Evolutionary conservation across 2,888 invertebrate species (phyloP), one percentile per base, ranked within the genome.

Genomic region (Branchinecta sandiegonensis): DNA sequence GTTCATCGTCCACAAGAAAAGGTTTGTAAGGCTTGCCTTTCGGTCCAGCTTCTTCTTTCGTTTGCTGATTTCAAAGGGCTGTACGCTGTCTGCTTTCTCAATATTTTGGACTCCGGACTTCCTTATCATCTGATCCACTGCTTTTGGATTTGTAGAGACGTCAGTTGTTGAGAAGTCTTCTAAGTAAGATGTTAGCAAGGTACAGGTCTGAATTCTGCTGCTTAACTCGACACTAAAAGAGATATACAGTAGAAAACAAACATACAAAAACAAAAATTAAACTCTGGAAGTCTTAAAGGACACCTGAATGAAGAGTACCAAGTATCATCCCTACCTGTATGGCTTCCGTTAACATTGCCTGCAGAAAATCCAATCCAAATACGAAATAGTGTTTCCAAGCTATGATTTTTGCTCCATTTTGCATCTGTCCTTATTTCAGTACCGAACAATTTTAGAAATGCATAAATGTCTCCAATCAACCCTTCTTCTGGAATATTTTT

Each of bases 81-180:
- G 85, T 11, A 87, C 78, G 5, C 78, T 73, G 70, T 83, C 81
- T 66, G 84, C 77, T 73, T 84, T 82, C 74, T 88, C 88, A 73
- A 87, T n/a, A 56, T 56, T 56, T 56, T 56, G 14, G 10, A n/a
- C 56, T 56, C 17, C 56, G 8, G 17, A 17, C 56, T 56, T 56
- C 10, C 17, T 56, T 8, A 56, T n/a, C 14, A 56, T 56, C n/a
- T n/a, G 17, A 56, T n/a, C n/a, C 10, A 56, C 17, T 17, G 14
- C 17, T 56, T 56, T 56, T 56, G 14, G 14, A 14, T n/a, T 14
- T 8, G 9, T 14, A 56, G 56, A 56, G 17, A 14, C 56, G 14
- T 14, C 56, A 56, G 8, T 37, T 37, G 37, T 37, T 37, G 37
- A 2, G 37, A 37, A n/a, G 10, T 56, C 56, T 8, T 56, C 17